Conservation (phyloP, 2,797 vertebrate species). For the Capromys pilorides region DNA sequence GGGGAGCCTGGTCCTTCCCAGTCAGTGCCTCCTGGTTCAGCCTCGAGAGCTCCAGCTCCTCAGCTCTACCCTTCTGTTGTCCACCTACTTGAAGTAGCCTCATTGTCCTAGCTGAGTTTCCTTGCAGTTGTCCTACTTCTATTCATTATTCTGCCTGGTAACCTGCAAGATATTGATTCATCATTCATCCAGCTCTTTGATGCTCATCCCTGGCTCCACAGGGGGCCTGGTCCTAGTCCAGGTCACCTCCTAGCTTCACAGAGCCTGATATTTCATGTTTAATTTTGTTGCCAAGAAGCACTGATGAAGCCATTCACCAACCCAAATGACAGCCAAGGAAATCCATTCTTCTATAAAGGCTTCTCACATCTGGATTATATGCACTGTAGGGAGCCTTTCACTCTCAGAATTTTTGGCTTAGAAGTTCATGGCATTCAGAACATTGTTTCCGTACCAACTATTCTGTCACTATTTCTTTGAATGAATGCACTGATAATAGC, state of each 20-base stretch:
- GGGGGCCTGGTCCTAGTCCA: not conserved
- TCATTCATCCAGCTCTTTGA: not conserved
- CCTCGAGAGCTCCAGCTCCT: accelerated
- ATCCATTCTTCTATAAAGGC: not conserved
- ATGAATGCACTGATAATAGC: not conserved
- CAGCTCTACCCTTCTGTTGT: not conserved
- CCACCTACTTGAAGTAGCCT: not conserved
- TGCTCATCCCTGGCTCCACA: not conserved
- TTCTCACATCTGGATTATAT: not conserved
- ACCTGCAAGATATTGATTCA: constrained; percentile 22
- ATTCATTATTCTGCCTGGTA: not conserved
- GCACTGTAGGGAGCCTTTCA: not conserved
- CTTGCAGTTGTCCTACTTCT: not conserved
- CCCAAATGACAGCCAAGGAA: not conserved
- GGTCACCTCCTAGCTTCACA: not conserved
- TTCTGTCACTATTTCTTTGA: not conserved
- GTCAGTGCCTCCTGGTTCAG: not conserved
- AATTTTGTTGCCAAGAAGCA: not conserved
- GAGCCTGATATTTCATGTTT: not conserved
- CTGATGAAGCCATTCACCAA: constrained; percentile 52
- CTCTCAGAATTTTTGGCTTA: not conserved
- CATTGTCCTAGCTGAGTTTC: not conserved
- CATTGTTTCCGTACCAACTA: not conserved
- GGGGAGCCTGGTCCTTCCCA: not conserved
- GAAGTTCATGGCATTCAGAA: not conserved